A percentile compares a stretch with the other conserved stretches of the same genome.
These are phyloP conservation scores for Desmophyllum pertusum DNA, from an alignment of 92 coral and sea anemone species.

Conservation along the genomic window DNA sequence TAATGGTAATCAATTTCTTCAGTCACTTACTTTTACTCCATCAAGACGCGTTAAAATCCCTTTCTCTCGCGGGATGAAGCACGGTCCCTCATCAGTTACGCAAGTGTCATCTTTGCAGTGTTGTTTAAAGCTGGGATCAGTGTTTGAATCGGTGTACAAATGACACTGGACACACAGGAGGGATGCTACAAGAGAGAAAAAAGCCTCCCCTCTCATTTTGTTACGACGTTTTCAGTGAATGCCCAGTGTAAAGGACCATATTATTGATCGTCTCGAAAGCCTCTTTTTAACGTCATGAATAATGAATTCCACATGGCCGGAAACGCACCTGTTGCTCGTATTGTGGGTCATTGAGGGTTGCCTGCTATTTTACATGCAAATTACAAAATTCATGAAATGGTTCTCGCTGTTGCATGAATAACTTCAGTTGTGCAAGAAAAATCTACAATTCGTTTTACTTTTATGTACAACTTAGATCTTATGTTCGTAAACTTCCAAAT, in stretches of 20 bases:
- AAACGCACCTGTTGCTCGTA: slow-evolving; percentile 8
- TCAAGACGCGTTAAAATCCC: slow-evolving; percentile 67
- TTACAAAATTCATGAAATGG: no score
- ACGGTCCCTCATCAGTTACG: slow-evolving; percentile 67
- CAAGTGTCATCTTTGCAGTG: slow-evolving; percentile 65
- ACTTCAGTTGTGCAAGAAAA: not conserved
- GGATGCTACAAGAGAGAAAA: not conserved
- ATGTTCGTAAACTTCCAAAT: no score
- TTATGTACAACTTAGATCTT: not conserved
- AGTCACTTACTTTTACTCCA: slow-evolving; percentile 69
- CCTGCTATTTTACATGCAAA: no score
- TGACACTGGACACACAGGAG: slow-evolving; percentile 11
- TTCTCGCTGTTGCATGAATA: no score
- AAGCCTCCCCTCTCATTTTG: slow-evolving; percentile 3
- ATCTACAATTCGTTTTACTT: not conserved
- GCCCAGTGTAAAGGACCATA: not conserved
- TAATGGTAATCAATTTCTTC: not conserved
- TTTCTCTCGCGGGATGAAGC: slow-evolving; percentile 63
- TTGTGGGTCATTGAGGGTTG: not conserved
- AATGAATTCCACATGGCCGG: slow-evolving; percentile 27
- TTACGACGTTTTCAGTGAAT: not conserved
- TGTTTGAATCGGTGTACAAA: slow-evolving; percentile 17
- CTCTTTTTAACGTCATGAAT: slow-evolving; percentile 17
- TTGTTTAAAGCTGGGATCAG: slow-evolving; percentile 20
- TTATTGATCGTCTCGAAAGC: slow-evolving; percentile 5